Base-by-base conservation (phyloP, 2,888 invertebrate species). In the Acanthoscelides obtectus region DNA sequence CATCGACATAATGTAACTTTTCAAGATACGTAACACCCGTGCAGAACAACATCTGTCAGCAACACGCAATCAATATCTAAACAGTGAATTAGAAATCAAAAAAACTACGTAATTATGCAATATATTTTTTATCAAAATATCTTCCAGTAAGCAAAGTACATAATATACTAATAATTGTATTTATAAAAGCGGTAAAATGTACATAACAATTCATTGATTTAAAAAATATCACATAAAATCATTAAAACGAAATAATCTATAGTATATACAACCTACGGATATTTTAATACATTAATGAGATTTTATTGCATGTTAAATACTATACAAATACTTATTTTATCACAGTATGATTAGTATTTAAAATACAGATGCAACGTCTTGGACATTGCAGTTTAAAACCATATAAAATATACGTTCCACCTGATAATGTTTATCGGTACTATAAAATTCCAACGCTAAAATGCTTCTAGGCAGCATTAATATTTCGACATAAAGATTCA, bases 271-370 rank as follows among this genome's bases (percentile, higher is more conserved):
- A 25, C 25, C 25, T 45, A 45, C 12, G 17, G 45, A 45, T 45
- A 45, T 45, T 45, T 12, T 45, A 25, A 45, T 12, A 12, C 45
- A 45, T 45, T 45, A 45, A 45, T 45, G 45, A 45, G 45, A 45
- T 45, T 45, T 45, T 45, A 45, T 45, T 45, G 45, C 45, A 45
- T 45, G 45, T 45, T 45, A 45, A 45, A 45, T 12, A 45, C 45
- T 45, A 45, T 45, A 45, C 45, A 72, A 74, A 70, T 74, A 74
- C 72, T 74, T 69, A 71, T 70, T 71, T 74, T 74, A 74, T 74
- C 74, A 74, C 74, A 74, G 74, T 71, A 74, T 71, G 69, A 74
- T 71, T 72, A 71, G 70, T 71, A 67, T 67, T 67, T 21, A 63
- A 68, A 45, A 20, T 5, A 66, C 8, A 22, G 67, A 12, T 67